Conservation (phyloP, 1,140 invertebrate species). For the Zaprionus nigranus region DNA sequence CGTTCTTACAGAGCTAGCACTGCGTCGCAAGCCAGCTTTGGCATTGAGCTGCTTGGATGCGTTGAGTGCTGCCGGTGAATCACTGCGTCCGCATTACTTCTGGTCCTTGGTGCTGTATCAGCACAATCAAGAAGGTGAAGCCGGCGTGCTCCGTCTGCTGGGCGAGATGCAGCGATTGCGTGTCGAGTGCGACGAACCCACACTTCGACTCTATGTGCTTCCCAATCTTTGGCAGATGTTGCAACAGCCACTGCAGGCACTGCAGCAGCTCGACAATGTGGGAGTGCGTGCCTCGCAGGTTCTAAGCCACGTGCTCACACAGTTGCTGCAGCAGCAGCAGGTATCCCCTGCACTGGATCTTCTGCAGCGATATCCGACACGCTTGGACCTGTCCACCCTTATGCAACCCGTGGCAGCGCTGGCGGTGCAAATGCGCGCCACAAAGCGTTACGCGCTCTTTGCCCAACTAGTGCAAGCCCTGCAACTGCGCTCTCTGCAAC, state of each 20-base stretch:
- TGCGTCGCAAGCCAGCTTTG: constrained; percentile 58
- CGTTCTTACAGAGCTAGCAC: constrained; percentile 63
- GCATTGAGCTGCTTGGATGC: constrained; percentile 62
- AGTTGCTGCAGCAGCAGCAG: constrained; percentile 78
- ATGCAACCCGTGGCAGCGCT: constrained; percentile 55
- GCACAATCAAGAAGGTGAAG: constrained; percentile 60
- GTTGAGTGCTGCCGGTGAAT: constrained; percentile 47
- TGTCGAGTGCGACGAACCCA: constrained; percentile 84
- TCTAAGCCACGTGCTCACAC: constrained; percentile 76
- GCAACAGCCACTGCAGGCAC: constrained; percentile 62
- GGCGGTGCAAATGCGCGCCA: constrained; percentile 67
- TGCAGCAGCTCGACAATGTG: constrained; percentile 78
- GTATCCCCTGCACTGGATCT: constrained; percentile 63
- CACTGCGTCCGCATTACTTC: constrained; percentile 78
- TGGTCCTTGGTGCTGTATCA: constrained; percentile 74
- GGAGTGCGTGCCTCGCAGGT: constrained; percentile 72
- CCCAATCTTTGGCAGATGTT: constrained; percentile 79
- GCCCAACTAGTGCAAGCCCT: constrained; percentile 58
- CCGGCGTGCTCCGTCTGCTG: constrained; percentile 70
- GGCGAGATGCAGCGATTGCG: constrained; percentile 81
- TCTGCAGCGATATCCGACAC: constrained; percentile 72
- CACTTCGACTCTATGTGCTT: constrained; percentile 84
- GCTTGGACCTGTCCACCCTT: constrained; percentile 43
- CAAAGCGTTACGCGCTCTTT: constrained; percentile 65
- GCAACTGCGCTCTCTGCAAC: constrained; percentile 51